These are phyloP conservation scores for Oithona nana DNA, from an alignment of 2,888 invertebrate species.

Conservation along the genomic window DNA sequence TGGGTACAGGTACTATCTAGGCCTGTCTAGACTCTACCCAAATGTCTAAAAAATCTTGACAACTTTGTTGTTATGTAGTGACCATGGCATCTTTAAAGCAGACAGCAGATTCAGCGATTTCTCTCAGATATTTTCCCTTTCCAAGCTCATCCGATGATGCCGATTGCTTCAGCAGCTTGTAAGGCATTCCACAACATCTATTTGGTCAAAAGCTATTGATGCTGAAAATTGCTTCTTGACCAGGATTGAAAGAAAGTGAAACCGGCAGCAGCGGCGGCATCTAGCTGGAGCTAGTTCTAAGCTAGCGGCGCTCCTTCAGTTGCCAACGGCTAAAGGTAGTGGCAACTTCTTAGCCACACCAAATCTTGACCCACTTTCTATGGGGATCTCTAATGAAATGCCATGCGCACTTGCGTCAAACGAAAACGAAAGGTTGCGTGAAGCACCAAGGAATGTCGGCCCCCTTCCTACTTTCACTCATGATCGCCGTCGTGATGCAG, in stretches of 20 bases:
- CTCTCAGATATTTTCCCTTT: too few relatives aligned
- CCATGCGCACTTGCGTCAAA: neutral
- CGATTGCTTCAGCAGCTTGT: too few relatives aligned
- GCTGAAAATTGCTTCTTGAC: neutral
- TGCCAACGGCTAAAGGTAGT: neutral
- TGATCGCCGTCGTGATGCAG: neutral
- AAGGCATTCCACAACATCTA: neutral
- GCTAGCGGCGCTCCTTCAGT: neutral
- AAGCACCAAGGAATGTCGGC: too few relatives aligned
- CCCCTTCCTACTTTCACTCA: neutral
- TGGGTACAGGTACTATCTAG: too few relatives aligned
- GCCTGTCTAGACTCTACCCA: too few relatives aligned
- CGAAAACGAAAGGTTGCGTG: neutral
- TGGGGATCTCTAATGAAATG: neutral
- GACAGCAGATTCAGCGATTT: too few relatives aligned
- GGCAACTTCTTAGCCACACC: neutral
- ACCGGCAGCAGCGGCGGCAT: neutral
- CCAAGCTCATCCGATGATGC: too few relatives aligned
- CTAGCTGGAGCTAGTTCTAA: too few relatives aligned
- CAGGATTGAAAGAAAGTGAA: neutral
- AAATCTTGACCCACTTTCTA: neutral
- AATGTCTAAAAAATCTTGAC: too few relatives aligned
- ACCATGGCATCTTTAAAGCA: too few relatives aligned
- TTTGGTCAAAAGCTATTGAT: neutral
- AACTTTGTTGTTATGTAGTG: too few relatives aligned